These are phyloP conservation scores for Notodonta dromedarius DNA, from an alignment of 2,888 invertebrate species.

Conservation along the genomic window DNA sequence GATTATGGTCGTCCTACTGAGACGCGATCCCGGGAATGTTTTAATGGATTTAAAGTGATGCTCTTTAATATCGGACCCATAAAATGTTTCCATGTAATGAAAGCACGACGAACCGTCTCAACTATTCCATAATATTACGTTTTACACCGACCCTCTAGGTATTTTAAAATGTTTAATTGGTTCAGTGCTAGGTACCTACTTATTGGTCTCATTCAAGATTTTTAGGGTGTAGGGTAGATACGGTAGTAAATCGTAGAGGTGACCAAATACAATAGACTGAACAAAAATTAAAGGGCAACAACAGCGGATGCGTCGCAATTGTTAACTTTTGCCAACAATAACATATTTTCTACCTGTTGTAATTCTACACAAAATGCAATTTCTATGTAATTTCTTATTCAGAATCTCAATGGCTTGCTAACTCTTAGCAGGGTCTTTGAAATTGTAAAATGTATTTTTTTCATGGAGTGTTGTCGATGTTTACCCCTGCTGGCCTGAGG, in stretches of 20 bases:
- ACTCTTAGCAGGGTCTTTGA: not conserved
- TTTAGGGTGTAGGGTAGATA: not conserved
- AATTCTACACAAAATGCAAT: not conserved
- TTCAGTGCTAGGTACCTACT: no score
- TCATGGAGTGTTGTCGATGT: constrained; percentile 3
- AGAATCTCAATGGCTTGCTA: not conserved
- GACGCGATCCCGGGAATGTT: constrained; percentile 66
- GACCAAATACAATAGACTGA: not conserved
- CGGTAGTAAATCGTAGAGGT: not conserved
- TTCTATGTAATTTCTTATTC: not conserved
- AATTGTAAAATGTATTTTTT: not conserved
- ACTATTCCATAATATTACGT: constrained; percentile 27
- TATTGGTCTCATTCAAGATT: not conserved
- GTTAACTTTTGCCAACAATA: constrained; percentile 1
- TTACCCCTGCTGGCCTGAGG: constrained; percentile 6
- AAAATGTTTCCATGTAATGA: constrained; percentile 50
- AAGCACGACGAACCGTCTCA: constrained; percentile 40
- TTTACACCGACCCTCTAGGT: constrained; percentile 11
- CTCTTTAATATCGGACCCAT: constrained; percentile 68
- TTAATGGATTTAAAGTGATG: constrained; percentile 76
- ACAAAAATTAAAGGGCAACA: not conserved
- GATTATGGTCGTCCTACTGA: constrained; percentile 57
- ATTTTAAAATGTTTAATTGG: no score
- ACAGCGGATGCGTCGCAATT: constrained; percentile 1
- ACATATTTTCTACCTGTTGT: not conserved